Evolutionary conservation across 1,140 invertebrate species (phyloP).

Genomic region (Papilio helenus): DNA sequence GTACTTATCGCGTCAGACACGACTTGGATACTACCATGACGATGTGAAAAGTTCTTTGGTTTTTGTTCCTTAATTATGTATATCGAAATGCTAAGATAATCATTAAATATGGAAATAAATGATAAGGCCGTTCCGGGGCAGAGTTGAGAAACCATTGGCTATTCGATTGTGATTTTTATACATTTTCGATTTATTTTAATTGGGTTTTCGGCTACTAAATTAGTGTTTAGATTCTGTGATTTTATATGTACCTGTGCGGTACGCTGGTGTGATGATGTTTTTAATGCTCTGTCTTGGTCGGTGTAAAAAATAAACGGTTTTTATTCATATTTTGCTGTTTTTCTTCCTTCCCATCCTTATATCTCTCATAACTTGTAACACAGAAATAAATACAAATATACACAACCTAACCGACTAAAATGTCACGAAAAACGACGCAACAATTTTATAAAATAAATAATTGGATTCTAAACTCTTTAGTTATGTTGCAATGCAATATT

Average conservation of each 20-base stretch:
- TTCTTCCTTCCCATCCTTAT: slow-evolving; percentile 36
- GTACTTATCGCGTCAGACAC: slow-evolving; percentile 74
- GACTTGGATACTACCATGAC: slow-evolving; percentile 75
- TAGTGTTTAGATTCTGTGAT: slow-evolving; percentile 78
- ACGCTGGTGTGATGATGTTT: slow-evolving; percentile 61
- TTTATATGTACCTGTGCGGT: slow-evolving; percentile 75
- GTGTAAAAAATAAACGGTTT: slow-evolving; percentile 63
- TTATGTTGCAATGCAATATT: no score
- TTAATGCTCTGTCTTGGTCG: slow-evolving; percentile 65
- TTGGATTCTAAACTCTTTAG: no score
- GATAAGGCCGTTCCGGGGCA: slow-evolving; percentile 59
- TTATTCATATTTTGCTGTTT: slow-evolving; percentile 51
- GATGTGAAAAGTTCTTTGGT: slow-evolving; percentile 79
- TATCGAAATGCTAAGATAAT: slow-evolving; percentile 82
- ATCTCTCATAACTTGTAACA: slow-evolving; percentile 8
- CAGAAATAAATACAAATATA: background rate
- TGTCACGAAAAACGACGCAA: background rate
- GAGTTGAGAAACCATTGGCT: slow-evolving; percentile 68
- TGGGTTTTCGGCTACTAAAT: slow-evolving; percentile 62
- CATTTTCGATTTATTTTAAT: slow-evolving; percentile 63
- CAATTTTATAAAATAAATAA: no score
- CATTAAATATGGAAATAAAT: slow-evolving; percentile 80
- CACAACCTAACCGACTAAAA: background rate
- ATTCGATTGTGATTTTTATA: slow-evolving; percentile 79
- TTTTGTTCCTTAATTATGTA: slow-evolving; percentile 84